Base-by-base conservation (phyloP, 2,113 vertebrate species). In the Microtus oregoni region DNA sequence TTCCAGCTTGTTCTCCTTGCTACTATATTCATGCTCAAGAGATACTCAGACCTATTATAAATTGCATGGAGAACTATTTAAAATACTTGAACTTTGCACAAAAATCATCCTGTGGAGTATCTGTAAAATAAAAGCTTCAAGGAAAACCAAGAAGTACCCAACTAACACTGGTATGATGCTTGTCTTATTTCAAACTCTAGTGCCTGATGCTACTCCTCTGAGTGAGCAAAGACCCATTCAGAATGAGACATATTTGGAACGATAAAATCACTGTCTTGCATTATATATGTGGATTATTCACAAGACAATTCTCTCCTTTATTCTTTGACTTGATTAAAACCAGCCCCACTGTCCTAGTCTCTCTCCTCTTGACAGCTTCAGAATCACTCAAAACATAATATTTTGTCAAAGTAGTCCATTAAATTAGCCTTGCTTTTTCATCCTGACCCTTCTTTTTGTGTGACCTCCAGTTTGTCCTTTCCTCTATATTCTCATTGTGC, bases 161-260 rank as follows among this genome's bases (percentile, higher is more conserved):
- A 79, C 55, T 86, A 89, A 82, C 32, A 70, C 47, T 68, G 90
- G 47, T 44, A 41, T 90, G 81, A 86, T 61, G 19, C 32, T 78
- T 83, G 41, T 72, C 41, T 92, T 94, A 89, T 85, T 92, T 92
- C 79, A 89, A 96, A 83, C 28, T 73, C 52, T 47, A 94, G 24
- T 41, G 78, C 73, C 55, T 55, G 22, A 68, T 86, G 14, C 72
- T 81, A 30, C 26, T 68, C 30, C 38, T 68, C 44, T 86, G 86
- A 90, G 61, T 77, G 55, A 47, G 10, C 73, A 90, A 90, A 90
- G n/a, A 90, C 55, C 55, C 9, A 14, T 73, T 65, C 72, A 77
- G 73, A 90, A 90, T 28, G 47, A 73, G 44, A 77, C 15, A 77
- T 77, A 47, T 77, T 63, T 77, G 73, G 41, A 47, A 44, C 19